Percentiles rank a stretch among this genome's conserved stretches.
Evolutionary conservation across 1,140 invertebrate species (phyloP).

Genomic region (Ridgeia piscesae): DNA sequence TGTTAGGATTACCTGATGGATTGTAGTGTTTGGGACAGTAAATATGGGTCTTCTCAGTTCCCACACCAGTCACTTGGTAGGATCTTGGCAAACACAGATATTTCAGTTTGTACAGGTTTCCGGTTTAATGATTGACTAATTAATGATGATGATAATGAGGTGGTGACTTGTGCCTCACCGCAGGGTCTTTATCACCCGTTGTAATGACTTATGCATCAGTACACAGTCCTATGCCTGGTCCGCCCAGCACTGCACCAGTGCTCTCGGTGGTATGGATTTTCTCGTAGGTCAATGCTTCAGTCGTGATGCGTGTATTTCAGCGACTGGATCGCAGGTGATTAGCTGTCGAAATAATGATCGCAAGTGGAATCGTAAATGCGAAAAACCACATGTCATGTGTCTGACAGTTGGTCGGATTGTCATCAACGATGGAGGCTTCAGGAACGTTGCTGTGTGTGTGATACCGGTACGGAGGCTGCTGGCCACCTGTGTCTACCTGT

Average conservation of each 20-base stretch:
- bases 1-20: neutral
- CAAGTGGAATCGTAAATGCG: neutral
- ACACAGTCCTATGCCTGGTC: neutral
- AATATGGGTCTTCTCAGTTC: neutral
- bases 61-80: neutral
- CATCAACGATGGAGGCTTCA: neutral
- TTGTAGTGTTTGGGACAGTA: neutral
- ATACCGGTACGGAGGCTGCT: neutral
- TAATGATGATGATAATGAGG: neutral
- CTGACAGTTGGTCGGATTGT: neutral
- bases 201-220: constrained; percentile 5
- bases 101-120: neutral
- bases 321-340: neutral
- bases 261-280: neutral
- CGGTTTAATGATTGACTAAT: neutral
- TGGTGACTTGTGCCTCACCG: neutral
- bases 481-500: neutral
- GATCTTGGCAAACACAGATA: neutral
- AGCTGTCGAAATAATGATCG: neutral
- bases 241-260: neutral
- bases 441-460: neutral
- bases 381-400: neutral
- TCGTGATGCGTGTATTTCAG: neutral
- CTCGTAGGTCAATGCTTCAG: neutral
- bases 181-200: neutral